Conservation (phyloP, 2,113 vertebrate species). For the Galemys pyrenaicus region DNA sequence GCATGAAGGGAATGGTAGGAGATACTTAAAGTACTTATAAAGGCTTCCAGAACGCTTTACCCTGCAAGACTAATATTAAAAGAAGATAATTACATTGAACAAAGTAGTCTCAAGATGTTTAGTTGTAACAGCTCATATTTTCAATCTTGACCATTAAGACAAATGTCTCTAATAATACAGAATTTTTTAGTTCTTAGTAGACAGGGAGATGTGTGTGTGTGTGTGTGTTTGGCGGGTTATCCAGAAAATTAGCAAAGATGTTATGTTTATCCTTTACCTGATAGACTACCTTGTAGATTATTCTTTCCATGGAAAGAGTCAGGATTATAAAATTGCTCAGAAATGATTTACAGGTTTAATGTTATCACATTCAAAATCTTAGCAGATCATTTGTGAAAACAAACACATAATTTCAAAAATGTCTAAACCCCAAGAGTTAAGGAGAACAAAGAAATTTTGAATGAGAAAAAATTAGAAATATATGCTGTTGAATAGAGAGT, state of each 20-base stretch:
- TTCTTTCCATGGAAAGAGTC: not conserved
- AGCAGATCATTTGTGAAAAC: not conserved
- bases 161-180: not conserved
- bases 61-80: too few species aligned
- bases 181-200: not conserved
- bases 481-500: not conserved
- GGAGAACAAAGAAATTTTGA: not conserved
- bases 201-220: not conserved
- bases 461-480: not conserved
- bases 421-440: constrained; percentile 17
- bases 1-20: too few species aligned
- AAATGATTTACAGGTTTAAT: not conserved
- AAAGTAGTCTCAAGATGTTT: not conserved
- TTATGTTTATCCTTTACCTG: not conserved
- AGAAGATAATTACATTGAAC: not conserved
- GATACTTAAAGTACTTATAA: too few species aligned
- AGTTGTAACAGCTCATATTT: not conserved
- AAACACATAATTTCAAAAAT: constrained; percentile 10
- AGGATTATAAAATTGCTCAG: not conserved
- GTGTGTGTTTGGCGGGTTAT: not conserved
- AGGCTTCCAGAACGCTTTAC: too few species aligned
- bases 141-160: not conserved
- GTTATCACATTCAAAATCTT: not conserved
- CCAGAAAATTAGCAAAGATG: not conserved
- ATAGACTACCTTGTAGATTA: not conserved